Conservation (phyloP, 2,888 invertebrate genomes). For the Tenthredo livida region DNA sequence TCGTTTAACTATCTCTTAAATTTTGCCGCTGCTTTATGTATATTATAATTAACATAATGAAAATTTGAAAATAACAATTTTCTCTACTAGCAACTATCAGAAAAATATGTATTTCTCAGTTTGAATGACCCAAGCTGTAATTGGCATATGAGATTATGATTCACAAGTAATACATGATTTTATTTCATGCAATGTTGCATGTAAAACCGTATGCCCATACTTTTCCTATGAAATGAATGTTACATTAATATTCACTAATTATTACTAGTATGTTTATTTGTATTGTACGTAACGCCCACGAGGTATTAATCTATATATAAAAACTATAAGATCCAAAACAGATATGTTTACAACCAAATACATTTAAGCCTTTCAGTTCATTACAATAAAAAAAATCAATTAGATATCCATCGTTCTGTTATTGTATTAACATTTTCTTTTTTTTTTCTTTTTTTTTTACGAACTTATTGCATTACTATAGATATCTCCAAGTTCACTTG, state of each 20-base stretch:
- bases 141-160: conserved; percentile 46
- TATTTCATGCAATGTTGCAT: conserved; percentile 38
- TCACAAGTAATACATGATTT: conserved; percentile 11
- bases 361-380: conserved; percentile 44
- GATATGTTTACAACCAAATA: conserved; percentile 51
- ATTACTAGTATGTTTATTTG: conserved; percentile 47
- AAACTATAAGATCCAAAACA: conserved; percentile 45
- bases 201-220: conserved; percentile 45
- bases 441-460: conserved; percentile 54
- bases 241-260: conserved; percentile 44
- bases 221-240: conserved; percentile 28
- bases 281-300: conserved; percentile 50
- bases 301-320: conserved; percentile 49
- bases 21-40: conserved; percentile 45
- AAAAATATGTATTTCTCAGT: conserved; percentile 44
- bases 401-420: conserved; percentile 42
- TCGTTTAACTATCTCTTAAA: not conserved
- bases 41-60: conserved; percentile 4
- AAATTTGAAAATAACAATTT: conserved; percentile 31
- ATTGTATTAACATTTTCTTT: conserved; percentile 46
- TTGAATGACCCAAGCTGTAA: conserved; percentile 45
- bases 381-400: conserved; percentile 15
- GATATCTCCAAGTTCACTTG: conserved; percentile 36
- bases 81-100: conserved; percentile 15
- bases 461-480: conserved; percentile 59